These are phyloP conservation scores for Manis pentadactyla DNA, from an alignment of 2,797 vertebrate genomes.

Conservation along the genomic window DNA sequence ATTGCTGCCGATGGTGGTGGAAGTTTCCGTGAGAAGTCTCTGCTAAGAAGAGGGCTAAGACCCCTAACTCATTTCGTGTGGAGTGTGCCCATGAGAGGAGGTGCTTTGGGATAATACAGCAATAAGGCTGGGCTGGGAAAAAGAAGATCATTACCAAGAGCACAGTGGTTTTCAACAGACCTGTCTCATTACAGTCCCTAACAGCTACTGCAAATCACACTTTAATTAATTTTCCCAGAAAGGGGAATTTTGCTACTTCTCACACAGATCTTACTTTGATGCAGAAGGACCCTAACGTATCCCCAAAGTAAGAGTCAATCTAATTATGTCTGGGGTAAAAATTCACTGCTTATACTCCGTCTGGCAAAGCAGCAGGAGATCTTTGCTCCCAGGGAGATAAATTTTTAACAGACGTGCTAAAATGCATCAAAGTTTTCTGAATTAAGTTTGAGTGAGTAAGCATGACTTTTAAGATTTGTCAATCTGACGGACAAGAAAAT, in stretches of 20 bases:
- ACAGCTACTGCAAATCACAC: constrained; percentile 62
- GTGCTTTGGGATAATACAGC: constrained; percentile 2
- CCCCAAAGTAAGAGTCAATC: constrained; percentile 48
- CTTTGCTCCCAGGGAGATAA: constrained; percentile 79
- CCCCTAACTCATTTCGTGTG: constrained; percentile 65
- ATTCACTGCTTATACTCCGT: constrained; percentile 65
- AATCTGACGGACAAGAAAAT: constrained; percentile 79
- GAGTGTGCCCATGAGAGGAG: constrained; percentile 44
- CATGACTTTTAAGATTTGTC: constrained; percentile 78
- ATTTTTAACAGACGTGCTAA: constrained; percentile 80
- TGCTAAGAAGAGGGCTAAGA: constrained; percentile 45
- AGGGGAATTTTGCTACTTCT: constrained; percentile 43
- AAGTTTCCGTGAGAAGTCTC: constrained; percentile 44
- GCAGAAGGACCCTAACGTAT: constrained; percentile 59
- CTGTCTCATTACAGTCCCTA: constrained; percentile 50
- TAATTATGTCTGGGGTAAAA: constrained; percentile 80
- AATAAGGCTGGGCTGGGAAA: background rate
- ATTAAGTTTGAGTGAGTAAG: constrained; percentile 74
- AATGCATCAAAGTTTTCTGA: constrained; percentile 79
- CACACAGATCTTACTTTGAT: constrained; percentile 80
- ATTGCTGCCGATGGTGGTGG: constrained; percentile 59
- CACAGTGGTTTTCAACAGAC: constrained; percentile 37
- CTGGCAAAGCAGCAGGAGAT: constrained; percentile 78
- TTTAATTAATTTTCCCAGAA: constrained; percentile 48
- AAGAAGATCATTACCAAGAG: background rate